Conservation (phyloP, 1,140 invertebrate species). For the Trichonephila inaurata region DNA sequence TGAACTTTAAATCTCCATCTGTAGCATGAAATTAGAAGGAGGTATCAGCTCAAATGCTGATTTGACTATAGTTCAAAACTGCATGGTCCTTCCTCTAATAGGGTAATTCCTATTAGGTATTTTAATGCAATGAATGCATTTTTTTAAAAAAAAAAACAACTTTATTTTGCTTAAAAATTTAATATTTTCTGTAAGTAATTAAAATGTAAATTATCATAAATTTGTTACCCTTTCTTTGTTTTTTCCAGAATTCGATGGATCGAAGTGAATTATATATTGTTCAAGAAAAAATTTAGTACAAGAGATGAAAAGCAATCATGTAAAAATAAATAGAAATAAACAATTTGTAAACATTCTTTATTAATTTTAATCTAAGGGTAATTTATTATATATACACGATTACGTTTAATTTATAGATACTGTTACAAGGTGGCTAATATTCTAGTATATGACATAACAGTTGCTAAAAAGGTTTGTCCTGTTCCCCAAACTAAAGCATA, state of each 20-base stretch:
- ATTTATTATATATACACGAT: neutral
- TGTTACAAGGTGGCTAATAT: constrained; percentile 93
- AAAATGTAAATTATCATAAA: no score
- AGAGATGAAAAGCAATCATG: neutral
- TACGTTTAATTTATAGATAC: neutral
- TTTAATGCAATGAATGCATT: no score
- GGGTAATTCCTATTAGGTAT: no score
- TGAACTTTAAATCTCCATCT: no score
- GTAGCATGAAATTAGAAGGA: no score
- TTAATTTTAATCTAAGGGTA: no score
- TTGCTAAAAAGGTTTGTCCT: constrained; percentile 93
- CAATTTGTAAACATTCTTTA: neutral
- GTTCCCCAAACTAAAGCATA: constrained; percentile 96
- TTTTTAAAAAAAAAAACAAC: no score
- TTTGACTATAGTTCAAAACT: no score
- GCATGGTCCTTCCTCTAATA: no score
- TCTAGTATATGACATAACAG: constrained; percentile 93
- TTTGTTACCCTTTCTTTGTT: neutral
- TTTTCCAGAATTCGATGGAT: neutral
- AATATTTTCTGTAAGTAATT: no score
- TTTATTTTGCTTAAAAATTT: no score
- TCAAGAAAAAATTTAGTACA: neutral
- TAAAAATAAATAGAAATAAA: constrained; percentile 11
- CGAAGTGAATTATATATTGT: neutral
- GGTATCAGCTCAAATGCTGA: no score